Conservation (phyloP, 2,888 invertebrate genomes). For the Pyrocoelia pectoralis region DNA sequence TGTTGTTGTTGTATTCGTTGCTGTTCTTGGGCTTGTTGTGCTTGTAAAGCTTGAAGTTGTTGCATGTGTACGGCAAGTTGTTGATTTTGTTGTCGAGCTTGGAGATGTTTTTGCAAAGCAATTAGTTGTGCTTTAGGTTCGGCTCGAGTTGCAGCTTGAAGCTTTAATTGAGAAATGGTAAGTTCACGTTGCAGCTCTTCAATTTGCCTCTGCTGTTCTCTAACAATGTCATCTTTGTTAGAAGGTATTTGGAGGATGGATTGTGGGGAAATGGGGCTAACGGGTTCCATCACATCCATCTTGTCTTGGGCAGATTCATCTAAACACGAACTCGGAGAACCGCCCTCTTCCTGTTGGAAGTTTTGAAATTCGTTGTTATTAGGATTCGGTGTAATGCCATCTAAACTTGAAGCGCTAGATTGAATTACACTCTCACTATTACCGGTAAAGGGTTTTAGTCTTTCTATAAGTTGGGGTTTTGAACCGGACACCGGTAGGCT, state of each 20-base stretch:
- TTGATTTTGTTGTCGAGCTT: slow-evolving; percentile 63
- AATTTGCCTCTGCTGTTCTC: slow-evolving; percentile 86
- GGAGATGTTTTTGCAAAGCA: slow-evolving; percentile 55
- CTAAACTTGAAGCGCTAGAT: slow-evolving; percentile 27
- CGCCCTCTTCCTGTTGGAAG: slow-evolving; percentile 60
- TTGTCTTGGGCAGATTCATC: slow-evolving; percentile 49
- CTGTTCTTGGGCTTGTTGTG: slow-evolving; percentile 57
- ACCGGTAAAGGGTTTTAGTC: slow-evolving; percentile 77
- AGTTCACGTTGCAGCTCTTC: slow-evolving; percentile 86
- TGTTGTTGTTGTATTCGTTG: slow-evolving; percentile 63
- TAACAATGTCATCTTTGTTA: slow-evolving; percentile 74
- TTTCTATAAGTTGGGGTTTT: slow-evolving; percentile 93
- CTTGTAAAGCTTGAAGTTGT: slow-evolving; percentile 70
- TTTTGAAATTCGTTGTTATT: slow-evolving; percentile 51
- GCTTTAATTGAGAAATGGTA: slow-evolving; percentile 78
- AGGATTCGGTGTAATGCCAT: slow-evolving; percentile 24
- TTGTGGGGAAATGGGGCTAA: slow-evolving; percentile 55
- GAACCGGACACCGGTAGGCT: slow-evolving; percentile 96
- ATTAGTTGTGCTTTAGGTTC: slow-evolving; percentile 56
- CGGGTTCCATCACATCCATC: slow-evolving; percentile 61
- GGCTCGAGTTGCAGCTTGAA: slow-evolving; percentile 67
- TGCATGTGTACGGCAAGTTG: slow-evolving; percentile 66
- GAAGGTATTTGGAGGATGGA: slow-evolving; percentile 21
- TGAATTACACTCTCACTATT: slow-evolving; percentile 23
- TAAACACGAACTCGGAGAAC: slow-evolving; percentile 51